Base-by-base conservation (phyloP, 2,113 vertebrate species). In the Pleuronectes platessa region DNA sequence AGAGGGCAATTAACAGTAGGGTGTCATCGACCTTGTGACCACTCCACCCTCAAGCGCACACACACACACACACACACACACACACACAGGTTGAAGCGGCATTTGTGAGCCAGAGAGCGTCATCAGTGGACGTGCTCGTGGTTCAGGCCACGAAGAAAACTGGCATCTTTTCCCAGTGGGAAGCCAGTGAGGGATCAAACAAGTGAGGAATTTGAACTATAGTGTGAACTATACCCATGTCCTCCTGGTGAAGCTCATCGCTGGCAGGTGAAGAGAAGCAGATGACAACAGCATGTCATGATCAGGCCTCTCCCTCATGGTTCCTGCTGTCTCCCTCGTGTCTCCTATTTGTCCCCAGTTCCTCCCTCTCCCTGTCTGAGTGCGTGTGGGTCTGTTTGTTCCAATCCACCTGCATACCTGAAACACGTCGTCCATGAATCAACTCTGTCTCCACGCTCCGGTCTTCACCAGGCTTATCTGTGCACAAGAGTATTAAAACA, bases 11-110 rank as follows among this genome's bases (percentile, higher is more conserved):
- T 88, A 82, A 20, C 87, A 85, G 42, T 4, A 14, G 1, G 54
- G 82, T 85, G 87, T 75, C 56, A 88, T 45, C 2, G 8, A 75
- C 61, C 85, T 20, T 71, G 79, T 89, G 84, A 89, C 79, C 27
- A 21, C 74, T 61, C 42, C 68, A 66, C 65, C 72, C n/a, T 80
- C 18, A 51, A 31, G 40, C 2, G 0, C 31, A n/a, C 59, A 4
- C 27, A 59, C n/a, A 15, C 55, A 4, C 27, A 59, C n/a, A 15
- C 55, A 2, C 74, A 53, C 14, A 0, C 55, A 21, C 51, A 2
- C 24, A 55, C 15, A 61, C 26, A 27, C 26, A 27, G 3, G 26
- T 31, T 31, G 31, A 31, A 31, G 31, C 6, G 31, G 31, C 6
- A 0, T 9, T 49, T 5, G 31, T 31, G 31, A 31, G 31, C 6